These are phyloP conservation scores for Morpho helenor DNA, from an alignment of 2,888 invertebrate genomes.

Conservation along the genomic window DNA sequence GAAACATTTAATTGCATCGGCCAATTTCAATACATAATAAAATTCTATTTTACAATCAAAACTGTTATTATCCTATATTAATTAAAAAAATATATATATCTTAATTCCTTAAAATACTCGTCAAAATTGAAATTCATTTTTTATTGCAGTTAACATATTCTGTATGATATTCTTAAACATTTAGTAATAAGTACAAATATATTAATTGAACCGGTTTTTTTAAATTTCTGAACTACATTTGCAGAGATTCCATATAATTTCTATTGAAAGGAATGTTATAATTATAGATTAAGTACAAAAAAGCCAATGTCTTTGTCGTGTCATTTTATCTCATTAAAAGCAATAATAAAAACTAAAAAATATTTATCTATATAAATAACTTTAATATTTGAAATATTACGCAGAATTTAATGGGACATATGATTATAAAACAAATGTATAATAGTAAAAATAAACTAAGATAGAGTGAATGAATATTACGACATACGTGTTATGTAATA, in stretches of 20 bases:
- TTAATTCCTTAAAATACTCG: too few relatives aligned
- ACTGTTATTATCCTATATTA: too few relatives aligned
- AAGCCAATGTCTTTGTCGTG: constrained; percentile 8
- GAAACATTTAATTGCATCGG: too few relatives aligned
- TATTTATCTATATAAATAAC: constrained; percentile 9
- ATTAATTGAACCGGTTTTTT: neutral
- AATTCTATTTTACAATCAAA: too few relatives aligned
- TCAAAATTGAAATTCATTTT: too few relatives aligned
- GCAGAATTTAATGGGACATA: neutral
- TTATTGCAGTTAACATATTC: too few relatives aligned
- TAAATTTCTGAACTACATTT: neutral
- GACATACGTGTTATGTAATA: too few relatives aligned
- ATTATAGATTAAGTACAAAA: constrained; percentile 12
- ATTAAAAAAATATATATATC: too few relatives aligned
- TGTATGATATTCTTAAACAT: neutral
- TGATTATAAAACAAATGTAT: neutral
- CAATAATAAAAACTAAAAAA: constrained; percentile 1
- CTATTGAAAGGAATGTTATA: constrained; percentile 10
- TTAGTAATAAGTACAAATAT: neutral
- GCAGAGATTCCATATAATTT: constrained; percentile 11
- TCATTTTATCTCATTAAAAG: constrained; percentile 1
- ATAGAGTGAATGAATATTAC: too few relatives aligned
- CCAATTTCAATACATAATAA: too few relatives aligned
- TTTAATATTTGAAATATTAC: neutral
- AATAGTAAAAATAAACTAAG: too few relatives aligned